A percentile compares a stretch with the other conserved stretches of the same genome.
phyloP scores from a whole-genome alignment of 2,113 vertebrate species.

The Aramus guarauna region DNA sequence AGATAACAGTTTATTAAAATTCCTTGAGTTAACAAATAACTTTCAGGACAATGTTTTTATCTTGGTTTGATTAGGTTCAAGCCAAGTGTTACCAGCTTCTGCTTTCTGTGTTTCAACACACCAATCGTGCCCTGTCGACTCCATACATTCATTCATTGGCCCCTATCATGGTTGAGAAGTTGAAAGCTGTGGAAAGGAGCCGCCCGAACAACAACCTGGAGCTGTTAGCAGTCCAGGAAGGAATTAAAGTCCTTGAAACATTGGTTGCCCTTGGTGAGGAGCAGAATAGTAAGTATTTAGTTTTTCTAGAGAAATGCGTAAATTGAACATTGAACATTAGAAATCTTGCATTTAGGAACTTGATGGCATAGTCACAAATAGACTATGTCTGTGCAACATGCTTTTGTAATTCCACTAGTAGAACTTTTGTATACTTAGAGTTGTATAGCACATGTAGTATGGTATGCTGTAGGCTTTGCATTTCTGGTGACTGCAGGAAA shows the following conservation, averaged over 20 bases:
- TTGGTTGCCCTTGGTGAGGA: constrained; percentile 94
- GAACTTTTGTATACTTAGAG: not conserved
- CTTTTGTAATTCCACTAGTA: not conserved
- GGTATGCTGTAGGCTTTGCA: not conserved
- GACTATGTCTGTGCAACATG: not conserved
- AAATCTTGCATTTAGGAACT: not conserved
- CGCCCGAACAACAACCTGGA: constrained; percentile 81
- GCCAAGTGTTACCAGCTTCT: constrained; percentile 96
- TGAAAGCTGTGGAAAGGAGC: constrained; percentile 88
- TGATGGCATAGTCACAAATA: not conserved
- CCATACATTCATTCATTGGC: constrained; percentile 95
- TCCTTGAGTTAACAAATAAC: not conserved
- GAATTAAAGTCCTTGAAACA: constrained; percentile 92
- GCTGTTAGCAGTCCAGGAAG: constrained; percentile 93
- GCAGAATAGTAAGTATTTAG: constrained; percentile 89
- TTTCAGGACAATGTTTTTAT: constrained; percentile 14
- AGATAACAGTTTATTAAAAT: not conserved
- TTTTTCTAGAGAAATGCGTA: not conserved
- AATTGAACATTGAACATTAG: not conserved
- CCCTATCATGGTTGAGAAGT: constrained; percentile 92
- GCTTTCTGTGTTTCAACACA: constrained; percentile 94
- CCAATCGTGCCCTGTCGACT: constrained; percentile 88
- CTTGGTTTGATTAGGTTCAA: constrained; percentile 83
- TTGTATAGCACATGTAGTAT: not conserved
- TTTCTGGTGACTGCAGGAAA: not conserved